phyloP scores from a whole-genome alignment of 2,113 vertebrate genomes.

The Dromiciops gliroides region DNA sequence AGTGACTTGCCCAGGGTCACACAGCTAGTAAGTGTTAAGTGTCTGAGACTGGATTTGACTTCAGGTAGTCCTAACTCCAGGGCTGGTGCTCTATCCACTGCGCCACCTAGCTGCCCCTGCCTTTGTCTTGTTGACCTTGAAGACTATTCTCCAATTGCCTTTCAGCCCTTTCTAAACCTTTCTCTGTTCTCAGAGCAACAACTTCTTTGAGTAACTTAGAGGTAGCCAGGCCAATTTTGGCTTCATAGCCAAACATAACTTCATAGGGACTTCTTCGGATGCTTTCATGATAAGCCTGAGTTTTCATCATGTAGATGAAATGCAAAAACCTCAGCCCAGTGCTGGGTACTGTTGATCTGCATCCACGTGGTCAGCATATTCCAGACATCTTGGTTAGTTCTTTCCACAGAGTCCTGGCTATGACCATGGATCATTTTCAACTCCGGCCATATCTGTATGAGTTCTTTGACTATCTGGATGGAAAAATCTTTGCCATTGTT shows the following conservation, averaged over 20 bases:
- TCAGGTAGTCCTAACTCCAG: too few relatives aligned
- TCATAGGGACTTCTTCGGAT: not conserved
- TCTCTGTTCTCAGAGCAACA: not conserved
- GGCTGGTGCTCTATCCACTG: too few relatives aligned
- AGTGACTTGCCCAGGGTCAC: too few relatives aligned
- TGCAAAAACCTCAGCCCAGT: not conserved
- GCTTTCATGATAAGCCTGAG: not conserved
- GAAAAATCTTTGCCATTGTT: not conserved
- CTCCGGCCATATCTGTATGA: not conserved
- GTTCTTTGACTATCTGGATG: not conserved
- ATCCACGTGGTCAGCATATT: slow-evolving; percentile 12
- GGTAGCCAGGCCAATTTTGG: not conserved
- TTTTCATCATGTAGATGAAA: slow-evolving; percentile 40
- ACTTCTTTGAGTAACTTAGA: not conserved
- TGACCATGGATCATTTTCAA: not conserved
- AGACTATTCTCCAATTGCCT: not conserved
- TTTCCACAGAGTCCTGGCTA: not conserved
- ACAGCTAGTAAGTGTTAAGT: too few relatives aligned
- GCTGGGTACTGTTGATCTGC: not conserved
- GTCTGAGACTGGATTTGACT: too few relatives aligned
- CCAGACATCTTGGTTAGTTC: not conserved
- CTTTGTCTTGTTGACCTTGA: not conserved
- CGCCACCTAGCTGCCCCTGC: too few relatives aligned
- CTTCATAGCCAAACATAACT: slow-evolving; percentile 18
- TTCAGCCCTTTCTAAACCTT: not conserved